Base-by-base conservation (phyloP, 1,140 invertebrate genomes). In the Euura lappo region DNA sequence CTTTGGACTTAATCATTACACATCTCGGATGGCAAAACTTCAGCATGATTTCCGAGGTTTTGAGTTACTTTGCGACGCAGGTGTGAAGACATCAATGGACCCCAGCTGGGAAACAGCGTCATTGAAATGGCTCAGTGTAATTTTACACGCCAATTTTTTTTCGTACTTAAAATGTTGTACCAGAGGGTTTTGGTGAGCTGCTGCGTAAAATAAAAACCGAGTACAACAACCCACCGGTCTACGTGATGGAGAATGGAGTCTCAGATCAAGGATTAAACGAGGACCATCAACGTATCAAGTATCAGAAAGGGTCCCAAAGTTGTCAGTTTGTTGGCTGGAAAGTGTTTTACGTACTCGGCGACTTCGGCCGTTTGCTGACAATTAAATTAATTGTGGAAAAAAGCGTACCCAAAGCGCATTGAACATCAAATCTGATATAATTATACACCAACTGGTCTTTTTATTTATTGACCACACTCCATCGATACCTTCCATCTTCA, bases 231-330 rank as follows among this genome's bases (percentile, higher is more conserved):
- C 89, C 91, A 5, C 88, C 90, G 44, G 90, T 95, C 13, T 91
- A 93, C 71, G 89, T 95, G 1, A 93, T 93, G 1, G 94, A 95
- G 89, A 95, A 94, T 81, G 94, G 94, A 1, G 88, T 89, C 75
- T 88, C 88, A 8, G 89, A 90, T 76, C 80, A 78, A 11, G 6
- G 6, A 11, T 0, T 3, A 4, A 3, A 11, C 8, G 8, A 60
- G 0, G 51, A 60, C 13, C 3, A 60, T n/a, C 51, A 60, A 60
- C 51, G 51, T 11, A 60, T 60, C 10, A 60, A 60, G 6, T 60
- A 60, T 60, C 51, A 0, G 78, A 83, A 60, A 76, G 89, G 75
- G 79, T 88, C 28, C 51, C 51, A 6, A 60, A 60, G 51, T n/a
- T 60, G 10, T 60, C 51, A 6, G 10, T 60, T n/a, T 4, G 4